Base-by-base conservation (phyloP, 2,113 vertebrate genomes). In the Tautogolabrus adspersus region DNA sequence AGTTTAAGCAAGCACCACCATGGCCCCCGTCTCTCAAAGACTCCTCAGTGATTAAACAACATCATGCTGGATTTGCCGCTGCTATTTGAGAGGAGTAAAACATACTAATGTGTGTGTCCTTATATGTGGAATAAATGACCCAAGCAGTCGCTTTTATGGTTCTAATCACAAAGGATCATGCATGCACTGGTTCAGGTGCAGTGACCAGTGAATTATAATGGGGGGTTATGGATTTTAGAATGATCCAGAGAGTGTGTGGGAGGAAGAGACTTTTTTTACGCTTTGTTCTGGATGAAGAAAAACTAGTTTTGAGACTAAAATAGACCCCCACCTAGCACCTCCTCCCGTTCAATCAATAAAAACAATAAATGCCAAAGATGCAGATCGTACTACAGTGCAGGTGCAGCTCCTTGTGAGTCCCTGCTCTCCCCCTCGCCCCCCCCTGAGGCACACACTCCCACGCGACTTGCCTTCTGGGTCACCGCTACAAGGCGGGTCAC, bases 401-500 rank as follows among this genome's bases (percentile, higher is more conserved):
- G 63, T 75, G 77, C 57, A n/a, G 61, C 63, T 69, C 71, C 44
- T 26, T 3, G 54, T 0, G 40, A 65, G 56, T 38, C 30, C 34
- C 66, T 6, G 30, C 26, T 16, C 51, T 40, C 34, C 10, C 40
- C 13, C 18, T 34, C 40, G 8, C 4, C 13, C 46, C 51, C 5
- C 1, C 0, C 46, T 47, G 46, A 47, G 6, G 37, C 8, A 0
- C 66, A 4, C 44, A 63, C 85, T 72, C 75, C 69, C 77, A 56
- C 52, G 0, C 30, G 19, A 60, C 37, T 26, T 40, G 69, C 22
- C 79, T 68, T 56, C 76, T 65, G 75, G 82, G 86, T 81, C 85
- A 75, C 40, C 18, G 66, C 66, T 67, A 78, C 85, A 72, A 70
- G 59, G 19, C 26, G 22, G 81, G 73, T 83, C 77, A 77, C 65